A percentile compares a stretch with the other conserved stretches of the same genome.
Conservation (phyloP, 2,797 vertebrate genomes). For the Fistularia commersonii region DNA sequence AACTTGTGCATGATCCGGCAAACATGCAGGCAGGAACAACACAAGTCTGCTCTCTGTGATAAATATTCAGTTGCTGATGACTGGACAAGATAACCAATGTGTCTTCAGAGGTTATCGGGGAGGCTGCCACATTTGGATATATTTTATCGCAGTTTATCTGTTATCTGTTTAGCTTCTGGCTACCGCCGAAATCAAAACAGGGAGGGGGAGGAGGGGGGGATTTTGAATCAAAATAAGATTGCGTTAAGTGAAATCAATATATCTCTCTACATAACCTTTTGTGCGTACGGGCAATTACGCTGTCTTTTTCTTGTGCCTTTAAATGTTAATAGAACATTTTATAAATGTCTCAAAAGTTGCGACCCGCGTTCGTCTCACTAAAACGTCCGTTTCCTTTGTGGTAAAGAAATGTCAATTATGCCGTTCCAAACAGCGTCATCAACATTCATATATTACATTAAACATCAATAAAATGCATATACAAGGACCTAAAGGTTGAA, state of each 20-base stretch:
- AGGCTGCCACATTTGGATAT: slow-evolving; percentile 79
- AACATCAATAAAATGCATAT: slow-evolving; percentile 51
- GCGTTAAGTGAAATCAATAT: slow-evolving; percentile 74
- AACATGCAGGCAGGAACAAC: slow-evolving; percentile 68
- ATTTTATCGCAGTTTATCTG: slow-evolving; percentile 82
- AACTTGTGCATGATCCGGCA: slow-evolving; percentile 62
- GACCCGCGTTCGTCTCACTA: slow-evolving; percentile 57
- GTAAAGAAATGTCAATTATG: slow-evolving; percentile 76
- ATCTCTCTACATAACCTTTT: slow-evolving; percentile 69
- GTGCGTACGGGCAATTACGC: slow-evolving; percentile 58
- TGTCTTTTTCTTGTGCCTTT: slow-evolving; percentile 58
- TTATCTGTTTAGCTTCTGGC: slow-evolving; percentile 78
- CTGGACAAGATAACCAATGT: slow-evolving; percentile 75
- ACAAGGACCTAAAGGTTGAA: slow-evolving; percentile 61
- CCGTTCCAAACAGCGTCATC: slow-evolving; percentile 51
- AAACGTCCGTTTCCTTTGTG: slow-evolving; percentile 61
- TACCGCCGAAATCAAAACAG: slow-evolving; percentile 68
- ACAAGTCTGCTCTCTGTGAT: slow-evolving; percentile 74
- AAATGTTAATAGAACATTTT: slow-evolving; percentile 82
- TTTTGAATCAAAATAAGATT: slow-evolving; percentile 71
- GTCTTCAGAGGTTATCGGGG: slow-evolving; percentile 79
- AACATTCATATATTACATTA: slow-evolving; percentile 61
- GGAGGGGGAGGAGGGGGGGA: too few species aligned
- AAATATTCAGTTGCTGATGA: slow-evolving; percentile 81
- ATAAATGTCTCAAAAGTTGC: slow-evolving; percentile 61